phyloP scores from a whole-genome alignment of 2,888 invertebrate species.

The Meloe dianella region DNA sequence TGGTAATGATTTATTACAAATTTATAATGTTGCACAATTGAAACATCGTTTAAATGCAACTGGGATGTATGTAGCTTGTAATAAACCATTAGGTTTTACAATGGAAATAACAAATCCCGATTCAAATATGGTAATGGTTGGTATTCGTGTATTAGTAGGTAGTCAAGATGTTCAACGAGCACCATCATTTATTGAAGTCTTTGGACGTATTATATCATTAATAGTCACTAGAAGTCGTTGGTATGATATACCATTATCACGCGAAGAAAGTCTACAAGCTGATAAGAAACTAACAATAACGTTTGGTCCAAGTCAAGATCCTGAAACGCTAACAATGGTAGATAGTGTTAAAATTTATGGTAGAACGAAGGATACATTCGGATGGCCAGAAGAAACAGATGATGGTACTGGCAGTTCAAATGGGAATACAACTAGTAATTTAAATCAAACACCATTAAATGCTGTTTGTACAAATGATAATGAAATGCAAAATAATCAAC shows the following conservation, averaged over 20 bases:
- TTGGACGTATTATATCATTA: slow-evolving; percentile 49
- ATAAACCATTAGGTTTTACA: slow-evolving; percentile 87
- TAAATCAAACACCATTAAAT: slow-evolving; percentile 16
- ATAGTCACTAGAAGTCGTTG: slow-evolving; percentile 76
- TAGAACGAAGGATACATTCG: slow-evolving; percentile 93
- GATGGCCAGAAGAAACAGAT: slow-evolving; percentile 96
- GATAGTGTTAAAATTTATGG: slow-evolving; percentile 95
- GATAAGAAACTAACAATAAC: slow-evolving; percentile 87
- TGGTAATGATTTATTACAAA: slow-evolving; percentile 92
- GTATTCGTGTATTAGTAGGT: slow-evolving; percentile 78
- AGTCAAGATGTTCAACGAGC: slow-evolving; percentile 80
- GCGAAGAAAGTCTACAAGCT: slow-evolving; percentile 91
- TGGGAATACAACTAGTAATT: slow-evolving; percentile 33
- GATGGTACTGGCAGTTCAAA: slow-evolving; percentile 62
- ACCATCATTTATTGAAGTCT: slow-evolving; percentile 74
- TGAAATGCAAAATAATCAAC: slow-evolving; percentile 56
- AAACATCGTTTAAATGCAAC: slow-evolving; percentile 90
- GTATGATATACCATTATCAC: slow-evolving; percentile 94
- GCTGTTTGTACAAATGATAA: slow-evolving; percentile 44
- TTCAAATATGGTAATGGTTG: slow-evolving; percentile 84
- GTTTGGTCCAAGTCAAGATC: slow-evolving; percentile 86
- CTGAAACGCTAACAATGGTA: slow-evolving; percentile 88
- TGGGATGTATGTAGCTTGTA: slow-evolving; percentile 92
- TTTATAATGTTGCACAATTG: slow-evolving; percentile 91
- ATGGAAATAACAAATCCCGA: slow-evolving; percentile 89